Conservation (phyloP, 2,797 vertebrate genomes). For the Sebastolobus altivelis region DNA sequence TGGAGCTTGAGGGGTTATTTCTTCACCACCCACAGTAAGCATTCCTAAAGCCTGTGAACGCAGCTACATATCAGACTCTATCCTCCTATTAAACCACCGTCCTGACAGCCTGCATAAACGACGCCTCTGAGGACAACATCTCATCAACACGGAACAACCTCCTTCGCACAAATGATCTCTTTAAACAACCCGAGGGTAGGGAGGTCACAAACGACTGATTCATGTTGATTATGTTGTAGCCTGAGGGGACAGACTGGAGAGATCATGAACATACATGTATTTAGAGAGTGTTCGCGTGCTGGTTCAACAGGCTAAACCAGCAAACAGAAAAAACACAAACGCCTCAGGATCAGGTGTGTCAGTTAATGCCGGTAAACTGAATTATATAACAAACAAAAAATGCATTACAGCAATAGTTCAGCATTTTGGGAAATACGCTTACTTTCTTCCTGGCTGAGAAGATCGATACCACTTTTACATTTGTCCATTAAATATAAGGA, state of each 20-base stretch:
- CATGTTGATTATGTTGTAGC: slow-evolving; percentile 30
- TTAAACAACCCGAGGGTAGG: slow-evolving; percentile 27
- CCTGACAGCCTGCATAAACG: slow-evolving; percentile 38
- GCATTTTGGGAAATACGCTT: not conserved
- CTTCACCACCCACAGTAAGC: slow-evolving; percentile 45
- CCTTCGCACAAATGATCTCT: slow-evolving; percentile 22
- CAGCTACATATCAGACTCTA: slow-evolving; percentile 28
- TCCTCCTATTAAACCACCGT: slow-evolving; percentile 24
- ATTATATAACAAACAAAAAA: slow-evolving; percentile 22
- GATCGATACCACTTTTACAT: not conserved
- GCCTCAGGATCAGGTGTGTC: slow-evolving; percentile 34
- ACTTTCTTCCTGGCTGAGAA: not conserved
- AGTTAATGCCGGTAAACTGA: slow-evolving; percentile 6
- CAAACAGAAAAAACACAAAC: slow-evolving; percentile 34
- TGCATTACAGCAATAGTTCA: not conserved
- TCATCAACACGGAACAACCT: slow-evolving; percentile 38
- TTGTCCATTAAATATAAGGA: not conserved
- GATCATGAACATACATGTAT: slow-evolving; percentile 1
- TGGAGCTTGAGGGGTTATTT: slow-evolving; percentile 47
- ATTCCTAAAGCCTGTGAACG: slow-evolving; percentile 41
- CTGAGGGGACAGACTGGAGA: slow-evolving; percentile 22
- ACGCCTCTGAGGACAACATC: slow-evolving; percentile 14
- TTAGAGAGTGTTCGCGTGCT: slow-evolving; percentile 17
- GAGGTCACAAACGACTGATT: slow-evolving; percentile 12
- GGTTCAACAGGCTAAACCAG: slow-evolving; percentile 54